These are phyloP conservation scores for Leptinotarsa texana DNA, from an alignment of 1,140 invertebrate species.

Conservation along the genomic window DNA sequence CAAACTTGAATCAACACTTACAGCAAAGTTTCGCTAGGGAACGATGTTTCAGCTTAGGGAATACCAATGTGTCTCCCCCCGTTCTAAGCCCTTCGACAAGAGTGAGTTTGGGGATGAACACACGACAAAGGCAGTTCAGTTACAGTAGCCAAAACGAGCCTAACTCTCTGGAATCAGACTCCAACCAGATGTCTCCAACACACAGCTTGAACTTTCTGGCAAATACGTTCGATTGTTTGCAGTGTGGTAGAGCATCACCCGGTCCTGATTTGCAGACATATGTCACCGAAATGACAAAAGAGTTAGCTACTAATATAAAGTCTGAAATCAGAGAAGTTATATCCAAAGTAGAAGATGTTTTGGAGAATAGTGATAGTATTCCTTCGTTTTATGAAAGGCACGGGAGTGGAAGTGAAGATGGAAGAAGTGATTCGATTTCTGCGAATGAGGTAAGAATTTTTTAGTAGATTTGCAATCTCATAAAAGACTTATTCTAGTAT, in stretches of 20 bases:
- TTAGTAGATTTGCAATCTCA: too few species aligned
- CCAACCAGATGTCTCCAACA: conserved; percentile 58
- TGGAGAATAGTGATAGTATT: conserved; percentile 65
- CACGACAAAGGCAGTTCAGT: conserved; percentile 64
- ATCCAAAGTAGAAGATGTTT: conserved; percentile 74
- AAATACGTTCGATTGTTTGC: conserved; percentile 60
- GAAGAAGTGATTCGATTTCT: conserved; percentile 66
- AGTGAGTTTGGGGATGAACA: conserved; percentile 63
- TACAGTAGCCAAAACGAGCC: conserved; percentile 74
- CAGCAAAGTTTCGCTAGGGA: conserved; percentile 49
- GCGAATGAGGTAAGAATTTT: conserved; percentile 63
- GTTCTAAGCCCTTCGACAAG: conserved; percentile 66
- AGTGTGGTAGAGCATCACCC: conserved; percentile 65
- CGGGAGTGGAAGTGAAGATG: conserved; percentile 53
- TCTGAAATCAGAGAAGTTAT: conserved; percentile 80
- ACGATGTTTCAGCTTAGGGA: conserved; percentile 66
- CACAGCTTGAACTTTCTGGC: conserved; percentile 59
- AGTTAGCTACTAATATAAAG: conserved; percentile 78
- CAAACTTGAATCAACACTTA: conserved; percentile 53
- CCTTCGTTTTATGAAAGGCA: conserved; percentile 53
- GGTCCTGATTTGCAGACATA: conserved; percentile 71
- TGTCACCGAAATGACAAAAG: conserved; percentile 75
- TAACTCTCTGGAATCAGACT: conserved; percentile 63
- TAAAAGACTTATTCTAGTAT: too few species aligned
- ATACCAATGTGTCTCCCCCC: conserved; percentile 56